Conservation (phyloP, 2,113 vertebrate genomes). For the Blennius ocellaris region DNA sequence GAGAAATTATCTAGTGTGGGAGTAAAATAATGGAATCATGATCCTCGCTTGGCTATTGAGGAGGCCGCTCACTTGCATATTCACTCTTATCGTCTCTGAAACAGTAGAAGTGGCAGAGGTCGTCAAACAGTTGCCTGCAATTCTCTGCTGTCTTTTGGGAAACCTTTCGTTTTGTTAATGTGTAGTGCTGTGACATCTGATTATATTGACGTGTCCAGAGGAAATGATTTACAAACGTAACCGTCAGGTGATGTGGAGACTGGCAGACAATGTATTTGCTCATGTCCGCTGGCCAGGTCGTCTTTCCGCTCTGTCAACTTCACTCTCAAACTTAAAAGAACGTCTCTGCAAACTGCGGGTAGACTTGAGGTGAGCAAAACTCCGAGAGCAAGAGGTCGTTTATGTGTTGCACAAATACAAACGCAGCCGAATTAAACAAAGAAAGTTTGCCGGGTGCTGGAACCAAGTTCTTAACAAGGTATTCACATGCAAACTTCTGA, state of each 20-base stretch:
- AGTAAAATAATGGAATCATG: constrained; percentile 45
- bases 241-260: constrained; percentile 35
- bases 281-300: constrained; percentile 20
- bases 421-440: constrained; percentile 23
- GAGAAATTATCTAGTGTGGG: constrained; percentile 45
- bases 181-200: constrained; percentile 55
- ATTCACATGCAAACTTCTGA: constrained; percentile 44
- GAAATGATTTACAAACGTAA: constrained; percentile 35
- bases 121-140: constrained; percentile 45
- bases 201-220: constrained; percentile 27
- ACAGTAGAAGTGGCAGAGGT: constrained; percentile 34
- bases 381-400: constrained; percentile 4
- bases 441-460: constrained; percentile 38
- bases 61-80: constrained; percentile 52
- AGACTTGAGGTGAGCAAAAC: constrained; percentile 10
- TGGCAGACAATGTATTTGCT: constrained; percentile 34
- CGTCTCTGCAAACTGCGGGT: constrained; percentile 7
- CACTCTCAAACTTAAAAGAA: constrained; percentile 10
- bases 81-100: constrained; percentile 57
- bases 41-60: constrained; percentile 40
- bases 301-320: constrained; percentile 36
- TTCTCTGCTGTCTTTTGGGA: constrained; percentile 41
- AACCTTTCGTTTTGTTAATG: constrained; percentile 52
- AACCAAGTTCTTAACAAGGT: constrained; percentile 40
- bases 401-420: constrained; percentile 18